Evolutionary conservation across 2,888 invertebrate species (phyloP).

Genomic region (Linhomoeus sp.): DNA sequence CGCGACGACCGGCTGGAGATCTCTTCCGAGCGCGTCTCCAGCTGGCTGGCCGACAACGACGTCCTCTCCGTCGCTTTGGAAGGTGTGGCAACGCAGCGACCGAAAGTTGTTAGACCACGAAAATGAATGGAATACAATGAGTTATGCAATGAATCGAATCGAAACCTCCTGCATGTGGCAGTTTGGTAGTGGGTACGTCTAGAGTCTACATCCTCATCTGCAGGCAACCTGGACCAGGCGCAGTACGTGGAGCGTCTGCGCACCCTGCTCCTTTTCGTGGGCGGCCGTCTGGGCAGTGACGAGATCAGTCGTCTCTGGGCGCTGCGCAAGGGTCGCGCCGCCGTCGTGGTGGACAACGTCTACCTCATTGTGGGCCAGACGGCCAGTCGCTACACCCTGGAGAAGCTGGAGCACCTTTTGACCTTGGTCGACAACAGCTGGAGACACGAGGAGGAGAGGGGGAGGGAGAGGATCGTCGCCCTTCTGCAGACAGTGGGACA

Average conservation of each 20-base stretch:
- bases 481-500: too few species aligned
- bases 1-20: slow-evolving; percentile 26
- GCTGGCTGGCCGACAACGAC: slow-evolving; percentile 33
- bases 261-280: slow-evolving; percentile 35
- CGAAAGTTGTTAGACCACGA: too few species aligned
- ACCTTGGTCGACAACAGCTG: slow-evolving; percentile 28
- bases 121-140: too few species aligned
- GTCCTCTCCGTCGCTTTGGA: slow-evolving; percentile 34
- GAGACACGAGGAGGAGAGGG: too few species aligned
- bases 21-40: slow-evolving; percentile 28
- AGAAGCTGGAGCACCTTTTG: slow-evolving; percentile 23
- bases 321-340: slow-evolving; percentile 34
- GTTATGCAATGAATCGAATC: too few species aligned
- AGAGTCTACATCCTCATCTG: too few species aligned
- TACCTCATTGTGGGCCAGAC: slow-evolving; percentile 33
- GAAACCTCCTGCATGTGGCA: too few species aligned
- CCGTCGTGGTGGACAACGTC: slow-evolving; percentile 36
- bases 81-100: too few species aligned
- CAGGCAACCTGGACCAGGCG: slow-evolving; percentile 33
- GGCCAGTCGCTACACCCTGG: too few species aligned
- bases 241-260: slow-evolving; percentile 37
- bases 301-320: slow-evolving; percentile 36
- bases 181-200: too few species aligned
- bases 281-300: slow-evolving; percentile 31
- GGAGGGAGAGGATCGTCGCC: too few species aligned